Base-by-base conservation (phyloP, 92 coral and sea anemone genomes). In the Zoanthus sansibaricus region DNA sequence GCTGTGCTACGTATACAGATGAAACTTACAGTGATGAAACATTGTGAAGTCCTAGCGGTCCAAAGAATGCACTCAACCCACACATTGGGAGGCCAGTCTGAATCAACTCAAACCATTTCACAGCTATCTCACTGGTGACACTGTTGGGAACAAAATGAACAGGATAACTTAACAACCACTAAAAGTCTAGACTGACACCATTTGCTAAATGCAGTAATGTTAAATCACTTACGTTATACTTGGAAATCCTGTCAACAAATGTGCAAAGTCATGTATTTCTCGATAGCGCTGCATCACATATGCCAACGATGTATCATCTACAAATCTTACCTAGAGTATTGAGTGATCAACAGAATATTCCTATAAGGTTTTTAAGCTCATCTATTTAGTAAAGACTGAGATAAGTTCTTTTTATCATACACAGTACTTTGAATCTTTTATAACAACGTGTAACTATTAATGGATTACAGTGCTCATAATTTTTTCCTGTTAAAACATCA, bases 21-120 rank as follows among this genome's bases (percentile, higher is more conserved):
- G 74, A 69, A 5, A 68, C 94, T 66, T 88, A 97, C 99, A 90
- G 88, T 56, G 89, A 78, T 17, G 96, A 87, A 33, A 94, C 85
- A 17, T 84, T 72, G 12, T 80, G 64, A 17, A 79, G 45, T 78
- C 94, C 92, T 30, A 97, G 79, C 37, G 99, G 98, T 5, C 95
- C 99, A 86, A 97, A 92, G 46, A 97, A 10, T 13, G 98, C 93
- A 66, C 97, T 91, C 76, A 97, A 51, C 1, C 92, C 94, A 91
- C 99, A 97, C 97, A 97, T 92, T 33, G 99, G 99, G 3, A 97
- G 92, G 37, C 98, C 93, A 25, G 95, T 93, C 62, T 97, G 98
- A 20, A 95, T 88, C 97, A 97, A 89, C 88, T 97, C 99, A 88
- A 95, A 97, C 99, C 99, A 97, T 79, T 97, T 97, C 46, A 97